Base-by-base conservation (phyloP, 2,113 vertebrate species). In the Sapayoa aenigma region DNA sequence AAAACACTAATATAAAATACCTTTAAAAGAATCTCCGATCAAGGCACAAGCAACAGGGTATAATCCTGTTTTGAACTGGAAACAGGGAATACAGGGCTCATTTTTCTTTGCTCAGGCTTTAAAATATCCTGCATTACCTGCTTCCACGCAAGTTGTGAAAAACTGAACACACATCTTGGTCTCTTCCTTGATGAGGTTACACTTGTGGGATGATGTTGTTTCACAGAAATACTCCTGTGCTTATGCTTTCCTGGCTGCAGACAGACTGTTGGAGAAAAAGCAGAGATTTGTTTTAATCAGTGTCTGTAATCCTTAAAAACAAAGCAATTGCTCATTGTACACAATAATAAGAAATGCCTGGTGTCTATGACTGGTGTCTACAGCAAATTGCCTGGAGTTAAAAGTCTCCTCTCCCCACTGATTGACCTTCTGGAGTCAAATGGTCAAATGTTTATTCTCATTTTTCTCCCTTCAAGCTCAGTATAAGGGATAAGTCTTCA, bases 21-120 rank as follows among this genome's bases (percentile, higher is more conserved):
- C 50, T 97, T 97, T 44, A 0, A 47, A 97, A 25, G 2, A 86
- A 95, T 87, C 41, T 89, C 93, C 66, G 90, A 95, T 95, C 95
- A 96, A 97, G 94, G 95, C 33, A 80, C 94, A 87, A 97, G 86
- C 77, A 94, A 77, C 80, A n/a, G 14, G 73, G 90, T 84, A 73
- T 94, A 96, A 98, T 97, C 95, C 88, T 97, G 65, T 87, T 97
- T 95, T 95, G 94, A 93, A 86, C 87, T 97, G 89, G 97, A 97
- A 96, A 87, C 72, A 85, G 91, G 77, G 87, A 87, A 92, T 89
- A 6, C 6, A 84, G 66, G 22, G n/a, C 31, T 83, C 13, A 1
- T 71, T 81, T 85, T 44, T 55, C 53, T 73, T 9, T 56, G 14
- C 6, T 65, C 58, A 59, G 41, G 18, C 62, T 62, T 85, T 72